A percentile compares a stretch with the other conserved stretches of the same genome.
phyloP scores from a whole-genome alignment of 2,113 vertebrate species.

The Rhinogobius similis region DNA sequence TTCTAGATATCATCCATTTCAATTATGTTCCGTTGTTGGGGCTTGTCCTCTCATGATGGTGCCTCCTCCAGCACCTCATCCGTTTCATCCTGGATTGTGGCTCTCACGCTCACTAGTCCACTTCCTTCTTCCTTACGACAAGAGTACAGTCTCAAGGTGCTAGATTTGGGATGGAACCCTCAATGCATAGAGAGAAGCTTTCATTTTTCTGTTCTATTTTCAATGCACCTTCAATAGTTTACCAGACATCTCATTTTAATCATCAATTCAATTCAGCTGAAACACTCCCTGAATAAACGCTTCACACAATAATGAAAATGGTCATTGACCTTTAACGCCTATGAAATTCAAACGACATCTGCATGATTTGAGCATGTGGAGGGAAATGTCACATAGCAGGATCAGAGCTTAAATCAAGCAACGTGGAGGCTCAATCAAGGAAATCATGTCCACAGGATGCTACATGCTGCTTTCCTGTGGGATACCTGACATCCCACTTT shows the following conservation, averaged over 20 bases:
- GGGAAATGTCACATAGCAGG: conserved; percentile 52
- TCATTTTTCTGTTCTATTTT: no score
- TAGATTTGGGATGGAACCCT: no score
- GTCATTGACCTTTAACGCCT: conserved; percentile 31
- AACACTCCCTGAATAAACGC: background rate
- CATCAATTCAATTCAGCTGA: background rate
- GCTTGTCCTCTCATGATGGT: no score
- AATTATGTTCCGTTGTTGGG: no score
- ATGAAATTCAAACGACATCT: conserved; percentile 21
- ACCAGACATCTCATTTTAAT: background rate
- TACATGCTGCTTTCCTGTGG: conserved; percentile 10
- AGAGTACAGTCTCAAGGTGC: no score
- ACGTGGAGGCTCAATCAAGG: conserved; percentile 38
- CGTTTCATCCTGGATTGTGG: no score
- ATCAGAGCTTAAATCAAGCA: conserved; percentile 41
- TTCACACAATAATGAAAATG: conserved; percentile 2
- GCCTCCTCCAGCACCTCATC: no score
- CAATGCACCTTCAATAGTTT: no score
- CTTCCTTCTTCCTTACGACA: no score
- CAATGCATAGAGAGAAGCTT: no score
- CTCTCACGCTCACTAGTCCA: no score
- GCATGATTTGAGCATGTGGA: conserved; percentile 18
- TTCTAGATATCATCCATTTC: no score
- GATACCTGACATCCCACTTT: conserved; percentile 12
- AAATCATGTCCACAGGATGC: conserved; percentile 25